Percentiles rank a stretch among this genome's conserved stretches.
Evolutionary conservation across 2,888 invertebrate genomes (phyloP).

Genomic region (Spialia ferax): DNA sequence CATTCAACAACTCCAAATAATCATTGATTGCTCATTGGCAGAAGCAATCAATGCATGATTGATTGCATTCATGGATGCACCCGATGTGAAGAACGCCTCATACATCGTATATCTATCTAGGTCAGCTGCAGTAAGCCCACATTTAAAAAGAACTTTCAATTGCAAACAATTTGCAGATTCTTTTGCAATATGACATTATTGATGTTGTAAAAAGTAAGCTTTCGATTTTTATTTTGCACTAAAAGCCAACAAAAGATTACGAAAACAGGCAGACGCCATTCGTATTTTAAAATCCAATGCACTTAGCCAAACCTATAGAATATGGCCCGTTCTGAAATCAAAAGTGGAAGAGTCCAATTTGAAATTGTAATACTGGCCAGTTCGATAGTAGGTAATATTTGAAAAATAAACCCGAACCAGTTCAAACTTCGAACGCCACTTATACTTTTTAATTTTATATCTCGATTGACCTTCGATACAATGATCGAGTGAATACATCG

Average conservation of each 20-base stretch:
- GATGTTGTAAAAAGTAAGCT: conserved; percentile 6
- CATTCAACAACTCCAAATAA: not conserved
- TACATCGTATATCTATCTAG: not conserved
- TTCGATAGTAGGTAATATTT: conserved; percentile 69
- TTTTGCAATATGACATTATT: not conserved
- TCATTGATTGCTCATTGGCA: conserved; percentile 1
- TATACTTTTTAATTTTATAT: conserved; percentile 86
- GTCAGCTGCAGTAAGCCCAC: not conserved
- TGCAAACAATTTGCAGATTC: not conserved
- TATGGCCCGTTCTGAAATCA: conserved; percentile 59
- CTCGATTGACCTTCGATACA: conserved; percentile 79
- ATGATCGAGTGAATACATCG: conserved; percentile 77
- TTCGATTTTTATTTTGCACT: conserved; percentile 11
- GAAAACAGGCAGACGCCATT: conserved; percentile 14
- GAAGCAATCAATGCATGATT: conserved; percentile 11
- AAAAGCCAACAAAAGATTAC: conserved; percentile 20
- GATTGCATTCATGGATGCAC: not conserved
- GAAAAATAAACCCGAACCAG: conserved; percentile 77
- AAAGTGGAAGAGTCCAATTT: conserved; percentile 71
- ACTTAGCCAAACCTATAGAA: conserved; percentile 40
- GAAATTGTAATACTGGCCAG: conserved; percentile 78
- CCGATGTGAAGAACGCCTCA: not conserved
- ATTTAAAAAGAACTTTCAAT: not conserved
- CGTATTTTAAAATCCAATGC: conserved; percentile 25
- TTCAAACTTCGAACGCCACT: conserved; percentile 71